Evolutionary conservation across 2,797 vertebrate species (phyloP), one percentile per base, ranked within the genome.

Genomic region (Dermochelys coriacea): DNA sequence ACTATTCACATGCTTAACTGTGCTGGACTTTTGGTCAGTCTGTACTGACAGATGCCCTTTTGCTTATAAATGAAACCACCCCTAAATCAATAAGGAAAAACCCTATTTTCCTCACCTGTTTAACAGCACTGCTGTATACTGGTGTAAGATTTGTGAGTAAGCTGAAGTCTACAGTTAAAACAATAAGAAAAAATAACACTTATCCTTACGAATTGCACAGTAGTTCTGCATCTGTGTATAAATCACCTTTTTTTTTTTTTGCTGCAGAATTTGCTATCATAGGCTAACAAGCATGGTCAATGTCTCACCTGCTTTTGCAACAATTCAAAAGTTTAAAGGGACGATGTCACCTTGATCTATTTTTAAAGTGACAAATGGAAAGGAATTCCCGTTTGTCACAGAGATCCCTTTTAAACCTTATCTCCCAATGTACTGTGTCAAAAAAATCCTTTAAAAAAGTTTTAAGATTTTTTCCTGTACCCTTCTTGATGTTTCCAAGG

Each of bases 21-120:
- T 91, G 88, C 87, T 90, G 89, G 93, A 75, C 71, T 64, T 92
- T 92, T 92, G 93, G 96, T 96, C 96, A 84, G 41, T 68, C 82
- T 80, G 80, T 75, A 93, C 96, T 96, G 96, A 97, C 96, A 96
- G 95, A 95, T 97, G 94, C 96, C 96, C 97, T 97, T 97, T 97
- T 0, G 10, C 94, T 97, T 97, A 97, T 94, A 96, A 96, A 97
- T 97, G 93, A 96, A 97, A 96, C 94, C 5, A 0, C 84, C 94
- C 95, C 87, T 88, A 94, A 96, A 96, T 97, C 96, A 96, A 96
- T 97, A 97, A 92, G 84, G 86, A 88, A 94, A 93, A 94, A 52
- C 23, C 12, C 87, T 88, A 37, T 92, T 97, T 86, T 96, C 86
- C 80, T 94, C 94, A 96, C 95, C 96, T 96, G 93, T 94, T 96